Evolutionary conservation across 2,797 vertebrate genomes (phyloP), one percentile per base, ranked within the genome.

Genomic region (Megaceryle alcyon): DNA sequence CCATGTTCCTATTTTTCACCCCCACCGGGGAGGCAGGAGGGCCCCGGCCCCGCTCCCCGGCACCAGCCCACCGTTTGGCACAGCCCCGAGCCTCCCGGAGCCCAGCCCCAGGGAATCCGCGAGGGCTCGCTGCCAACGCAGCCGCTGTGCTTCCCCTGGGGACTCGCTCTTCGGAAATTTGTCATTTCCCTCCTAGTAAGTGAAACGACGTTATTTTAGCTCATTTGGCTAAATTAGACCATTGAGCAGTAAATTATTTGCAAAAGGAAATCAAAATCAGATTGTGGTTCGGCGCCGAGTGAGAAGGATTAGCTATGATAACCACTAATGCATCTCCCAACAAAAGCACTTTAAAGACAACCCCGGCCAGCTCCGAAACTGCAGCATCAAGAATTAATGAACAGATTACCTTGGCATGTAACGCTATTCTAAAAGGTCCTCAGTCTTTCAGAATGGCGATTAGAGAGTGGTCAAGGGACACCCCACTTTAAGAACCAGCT

Each of bases 361-460:
- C 3, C 70, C 82, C 25, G 75, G 91, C 25, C 57, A 54, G 90
- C 92, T 93, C 89, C 73, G 64, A 10, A 90, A 91, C 26, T 39
- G 82, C 53, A 79, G 89, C 95, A 92, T 48, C 41, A 69, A 92
- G 90, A 92, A 94, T 96, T 96, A 89, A 97, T 88, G 95, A 93
- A 46, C 88, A 81, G 60, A 81, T 80, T 66, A 88, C 59, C 83
- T 8, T 5, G 23, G 93, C 77, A 54, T 1, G 37, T 35, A 77
- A 68, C 61, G 70, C 26, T 11, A 35, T 53, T 46, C 51, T 44
- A 35, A 76, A 95, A 95, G 81, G 82, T 85, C 43, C 0, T 1
- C 26, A 70, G 65, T 59, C 94, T 44, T 63, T 12, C 68, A 39
- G 9, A 84, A 12, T 1, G 43, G 37, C 8, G 15, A 25, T 41